Conservation (phyloP, 2,888 invertebrate genomes). For the Tethea ocularis region DNA sequence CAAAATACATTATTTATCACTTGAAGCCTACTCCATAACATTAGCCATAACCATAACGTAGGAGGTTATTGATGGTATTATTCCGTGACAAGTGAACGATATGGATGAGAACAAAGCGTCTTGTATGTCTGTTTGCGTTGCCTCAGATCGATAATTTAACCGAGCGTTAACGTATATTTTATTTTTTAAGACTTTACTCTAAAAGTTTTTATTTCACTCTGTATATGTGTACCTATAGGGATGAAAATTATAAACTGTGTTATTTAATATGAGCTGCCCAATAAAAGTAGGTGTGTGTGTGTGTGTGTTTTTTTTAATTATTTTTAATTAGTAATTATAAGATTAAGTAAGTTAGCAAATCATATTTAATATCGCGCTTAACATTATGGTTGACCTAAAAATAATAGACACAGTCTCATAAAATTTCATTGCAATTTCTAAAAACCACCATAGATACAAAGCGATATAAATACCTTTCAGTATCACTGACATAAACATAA, state of each 20-base stretch:
- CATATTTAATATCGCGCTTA: no score
- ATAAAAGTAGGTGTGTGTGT: no score
- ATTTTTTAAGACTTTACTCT: not conserved
- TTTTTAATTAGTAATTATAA: not conserved
- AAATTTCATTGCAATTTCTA: not conserved
- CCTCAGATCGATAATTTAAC: slow-evolving; percentile 56
- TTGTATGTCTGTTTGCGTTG: slow-evolving; percentile 48
- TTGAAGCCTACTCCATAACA: slow-evolving; percentile 14
- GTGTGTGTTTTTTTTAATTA: not conserved
- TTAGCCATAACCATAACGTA: slow-evolving; percentile 33
- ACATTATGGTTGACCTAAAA: no score
- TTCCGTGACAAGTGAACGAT: slow-evolving; percentile 73
- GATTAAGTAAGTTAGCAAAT: no score
- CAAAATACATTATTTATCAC: not conserved
- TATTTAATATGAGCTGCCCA: no score
- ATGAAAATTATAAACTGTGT: no score
- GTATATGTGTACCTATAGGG: no score
- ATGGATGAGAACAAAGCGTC: slow-evolving; percentile 46
- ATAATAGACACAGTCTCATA: not conserved
- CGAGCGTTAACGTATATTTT: not conserved
- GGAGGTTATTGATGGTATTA: slow-evolving; percentile 76
- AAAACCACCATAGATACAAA: not conserved
- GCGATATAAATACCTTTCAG: not conserved
- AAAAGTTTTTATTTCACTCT: no score
- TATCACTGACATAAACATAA: slow-evolving; percentile 7